Evolutionary conservation across 1,140 invertebrate species (phyloP).

Genomic region (Drosophila ogumai): DNA sequence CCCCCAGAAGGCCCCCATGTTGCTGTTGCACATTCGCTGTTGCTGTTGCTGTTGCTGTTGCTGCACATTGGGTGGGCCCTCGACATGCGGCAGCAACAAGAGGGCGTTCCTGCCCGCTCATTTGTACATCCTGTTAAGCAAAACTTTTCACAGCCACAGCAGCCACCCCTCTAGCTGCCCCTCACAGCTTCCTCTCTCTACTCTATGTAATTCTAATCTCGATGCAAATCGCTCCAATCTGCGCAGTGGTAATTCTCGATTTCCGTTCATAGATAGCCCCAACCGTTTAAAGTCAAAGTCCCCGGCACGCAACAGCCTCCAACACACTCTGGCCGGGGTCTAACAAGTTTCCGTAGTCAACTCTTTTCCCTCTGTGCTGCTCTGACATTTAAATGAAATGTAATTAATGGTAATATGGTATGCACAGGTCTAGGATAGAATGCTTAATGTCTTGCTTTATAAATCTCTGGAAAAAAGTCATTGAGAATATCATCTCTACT

Average conservation of each 20-base stretch:
- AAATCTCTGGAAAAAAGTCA: background rate
- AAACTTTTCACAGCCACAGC: constrained; percentile 65
- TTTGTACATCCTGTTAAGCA: constrained; percentile 78
- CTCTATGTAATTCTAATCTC: constrained; percentile 61
- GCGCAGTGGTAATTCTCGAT: constrained; percentile 83
- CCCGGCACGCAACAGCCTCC: constrained; percentile 22
- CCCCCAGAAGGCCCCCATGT: constrained; percentile 33
- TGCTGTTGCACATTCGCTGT: constrained; percentile 29
- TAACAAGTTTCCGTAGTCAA: constrained; percentile 49
- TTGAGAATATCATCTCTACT: background rate
- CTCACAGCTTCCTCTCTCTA: constrained; percentile 63
- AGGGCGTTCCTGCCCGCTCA: constrained; percentile 65
- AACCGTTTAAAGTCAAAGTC: constrained; percentile 25
- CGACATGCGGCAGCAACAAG: constrained; percentile 34
- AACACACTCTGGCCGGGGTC: constrained; percentile 12
- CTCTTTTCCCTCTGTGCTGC: background rate
- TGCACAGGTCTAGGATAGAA: constrained; percentile 8
- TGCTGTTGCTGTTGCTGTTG: constrained; percentile 32
- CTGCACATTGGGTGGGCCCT: constrained; percentile 66
- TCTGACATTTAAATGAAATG: constrained; percentile 75
- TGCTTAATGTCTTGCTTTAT: background rate
- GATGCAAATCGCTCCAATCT: constrained; percentile 80
- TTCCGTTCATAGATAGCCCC: constrained; percentile 76
- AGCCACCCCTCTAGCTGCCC: background rate
- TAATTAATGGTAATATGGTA: constrained; percentile 54